phyloP scores from a whole-genome alignment of 2,113 vertebrate genomes.

The Brachirus orientalis region DNA sequence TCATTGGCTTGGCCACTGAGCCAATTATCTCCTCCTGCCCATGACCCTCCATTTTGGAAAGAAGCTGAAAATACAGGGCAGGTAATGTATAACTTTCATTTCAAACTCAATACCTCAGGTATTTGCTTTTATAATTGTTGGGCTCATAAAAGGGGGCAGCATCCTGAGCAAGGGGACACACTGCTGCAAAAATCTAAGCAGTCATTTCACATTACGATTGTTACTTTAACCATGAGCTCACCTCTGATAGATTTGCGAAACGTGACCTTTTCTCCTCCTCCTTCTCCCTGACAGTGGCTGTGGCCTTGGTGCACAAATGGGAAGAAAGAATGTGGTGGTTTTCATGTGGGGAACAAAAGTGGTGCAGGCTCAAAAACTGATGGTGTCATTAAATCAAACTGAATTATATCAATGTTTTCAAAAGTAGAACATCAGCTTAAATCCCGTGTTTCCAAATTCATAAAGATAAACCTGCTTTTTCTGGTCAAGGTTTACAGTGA shows the following conservation, averaged over 20 bases:
- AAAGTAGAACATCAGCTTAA: background rate
- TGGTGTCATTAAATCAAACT: background rate
- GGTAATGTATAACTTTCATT: no score
- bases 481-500: background rate
- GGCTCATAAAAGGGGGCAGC: background rate
- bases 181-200: background rate
- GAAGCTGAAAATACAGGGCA: no score
- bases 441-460: background rate
- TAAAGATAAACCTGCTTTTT: background rate
- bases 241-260: background rate
- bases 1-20: background rate
- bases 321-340: background rate
- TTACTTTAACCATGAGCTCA: background rate
- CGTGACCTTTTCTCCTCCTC: constrained; percentile 1
- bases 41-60: no score
- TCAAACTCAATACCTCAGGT: background rate
- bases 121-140: constrained; percentile 12
- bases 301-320: background rate
- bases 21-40: background rate
- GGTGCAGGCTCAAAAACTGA: background rate
- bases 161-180: background rate
- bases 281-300: background rate
- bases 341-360: background rate
- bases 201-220: background rate
- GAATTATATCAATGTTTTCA: background rate